Percentiles rank a stretch among this genome's conserved stretches.
Conservation (phyloP, 2,888 invertebrate species). For the Philonicus albiceps region DNA sequence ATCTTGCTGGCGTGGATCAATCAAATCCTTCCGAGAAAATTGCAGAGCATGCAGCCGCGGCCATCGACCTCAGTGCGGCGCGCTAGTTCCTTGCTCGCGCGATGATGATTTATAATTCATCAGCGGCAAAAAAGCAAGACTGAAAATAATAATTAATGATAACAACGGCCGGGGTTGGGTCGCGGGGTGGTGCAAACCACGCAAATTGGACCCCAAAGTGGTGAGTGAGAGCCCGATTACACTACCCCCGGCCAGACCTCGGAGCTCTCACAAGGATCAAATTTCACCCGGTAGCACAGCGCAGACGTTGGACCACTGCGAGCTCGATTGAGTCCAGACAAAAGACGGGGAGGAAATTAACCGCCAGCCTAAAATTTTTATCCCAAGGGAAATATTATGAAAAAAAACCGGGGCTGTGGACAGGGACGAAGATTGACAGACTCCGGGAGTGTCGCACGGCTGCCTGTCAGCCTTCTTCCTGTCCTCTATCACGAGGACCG, state of each 20-base stretch:
- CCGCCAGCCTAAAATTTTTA: constrained; percentile 24
- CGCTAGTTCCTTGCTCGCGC: not conserved
- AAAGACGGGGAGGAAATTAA: constrained; percentile 37
- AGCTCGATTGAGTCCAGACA: constrained; percentile 37
- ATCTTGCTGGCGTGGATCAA: not conserved
- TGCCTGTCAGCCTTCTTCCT: not conserved
- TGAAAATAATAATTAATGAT: constrained; percentile 39
- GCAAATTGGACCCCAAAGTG: constrained; percentile 31
- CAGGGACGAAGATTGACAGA: constrained; percentile 34
- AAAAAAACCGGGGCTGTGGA: constrained; percentile 2
- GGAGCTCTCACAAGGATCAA: constrained; percentile 32
- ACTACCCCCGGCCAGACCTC: not conserved
- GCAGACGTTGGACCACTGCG: constrained; percentile 28
- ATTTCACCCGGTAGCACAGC: not conserved
- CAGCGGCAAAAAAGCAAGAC: constrained; percentile 3
- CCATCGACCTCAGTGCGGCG: not conserved
- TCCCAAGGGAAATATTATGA: constrained; percentile 5
- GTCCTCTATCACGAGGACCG: not conserved
- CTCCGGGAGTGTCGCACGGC: constrained; percentile 3
- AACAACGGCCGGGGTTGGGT: not conserved
- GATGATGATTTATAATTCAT: not conserved
- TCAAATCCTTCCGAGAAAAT: constrained; percentile 23
- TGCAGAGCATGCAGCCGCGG: not conserved
- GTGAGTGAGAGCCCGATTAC: not conserved
- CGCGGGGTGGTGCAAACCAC: not conserved